Percentiles rank a stretch among this genome's conserved stretches.
These are phyloP conservation scores for Polylopha cassiicola DNA, from an alignment of 2,888 invertebrate species.

Conservation along the genomic window DNA sequence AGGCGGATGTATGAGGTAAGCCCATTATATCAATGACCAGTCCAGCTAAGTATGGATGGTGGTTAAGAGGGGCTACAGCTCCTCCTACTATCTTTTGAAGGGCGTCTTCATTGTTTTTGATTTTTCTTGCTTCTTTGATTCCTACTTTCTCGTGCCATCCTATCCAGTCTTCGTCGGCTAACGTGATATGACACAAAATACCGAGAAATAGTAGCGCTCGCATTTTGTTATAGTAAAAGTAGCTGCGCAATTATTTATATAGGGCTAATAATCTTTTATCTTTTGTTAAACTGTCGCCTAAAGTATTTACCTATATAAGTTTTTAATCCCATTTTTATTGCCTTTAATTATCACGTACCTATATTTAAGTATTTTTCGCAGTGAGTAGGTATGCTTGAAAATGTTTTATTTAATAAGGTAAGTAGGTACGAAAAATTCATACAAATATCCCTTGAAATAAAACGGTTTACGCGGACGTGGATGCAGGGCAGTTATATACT, in stretches of 20 bases:
- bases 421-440: too few species aligned
- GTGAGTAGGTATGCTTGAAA: too few species aligned
- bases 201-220: constrained; percentile 31
- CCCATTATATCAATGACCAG: constrained; percentile 50
- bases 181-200: constrained; percentile 30
- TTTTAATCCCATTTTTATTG: constrained; percentile 28
- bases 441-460: too few species aligned
- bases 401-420: too few species aligned
- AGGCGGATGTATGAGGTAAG: constrained; percentile 42
- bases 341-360: constrained; percentile 13
- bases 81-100: constrained; percentile 51
- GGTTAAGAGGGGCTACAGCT: constrained; percentile 41
- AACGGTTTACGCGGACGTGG: too few species aligned
- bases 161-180: constrained; percentile 26
- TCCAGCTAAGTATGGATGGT: constrained; percentile 57
- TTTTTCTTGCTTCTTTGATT: constrained; percentile 44
- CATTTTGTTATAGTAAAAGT: constrained; percentile 32
- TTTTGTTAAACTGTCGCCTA: not conserved
- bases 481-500: too few species aligned
- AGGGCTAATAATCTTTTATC: constrained; percentile 19
- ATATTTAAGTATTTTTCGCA: constrained; percentile 3
- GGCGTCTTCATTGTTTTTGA: constrained; percentile 38
- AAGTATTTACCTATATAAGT: constrained; percentile 6
- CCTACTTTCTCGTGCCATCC: constrained; percentile 54
- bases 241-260: constrained; percentile 27